Evolutionary conservation across 2,797 vertebrate species (phyloP).

Genomic region (Capromys pilorides): DNA sequence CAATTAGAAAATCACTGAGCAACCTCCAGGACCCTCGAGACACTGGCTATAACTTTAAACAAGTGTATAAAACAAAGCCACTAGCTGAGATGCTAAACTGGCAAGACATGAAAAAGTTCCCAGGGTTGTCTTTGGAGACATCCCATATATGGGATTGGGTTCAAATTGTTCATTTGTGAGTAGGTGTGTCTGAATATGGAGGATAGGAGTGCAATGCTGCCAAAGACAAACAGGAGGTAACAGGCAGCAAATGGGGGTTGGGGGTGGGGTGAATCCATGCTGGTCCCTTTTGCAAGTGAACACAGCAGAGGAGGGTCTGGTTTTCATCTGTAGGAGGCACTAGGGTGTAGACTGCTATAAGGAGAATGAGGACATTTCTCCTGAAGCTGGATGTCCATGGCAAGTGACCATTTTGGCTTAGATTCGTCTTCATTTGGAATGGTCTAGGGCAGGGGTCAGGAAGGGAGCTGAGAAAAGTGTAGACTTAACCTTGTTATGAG

Average conservation of each 20-base stretch:
- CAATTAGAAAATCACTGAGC: neutral
- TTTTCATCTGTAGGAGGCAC: rapidly evolving
- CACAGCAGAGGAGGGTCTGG: rapidly evolving
- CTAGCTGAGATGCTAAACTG: neutral
- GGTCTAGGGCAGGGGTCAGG: neutral
- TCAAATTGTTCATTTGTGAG: neutral
- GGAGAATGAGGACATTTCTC: neutral
- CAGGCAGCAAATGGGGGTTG: neutral
- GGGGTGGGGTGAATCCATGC: too few relatives aligned
- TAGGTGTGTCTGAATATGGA: rapidly evolving
- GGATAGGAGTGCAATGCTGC: rapidly evolving
- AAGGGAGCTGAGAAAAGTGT: neutral
- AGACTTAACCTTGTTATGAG: neutral
- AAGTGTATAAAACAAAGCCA: neutral
- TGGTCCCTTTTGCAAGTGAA: neutral
- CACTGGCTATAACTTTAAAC: neutral
- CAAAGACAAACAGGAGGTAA: neutral
- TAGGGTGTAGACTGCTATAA: too few relatives aligned
- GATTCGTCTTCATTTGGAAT: neutral
- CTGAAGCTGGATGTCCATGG: neutral
- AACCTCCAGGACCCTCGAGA: neutral
- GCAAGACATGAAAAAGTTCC: neutral
- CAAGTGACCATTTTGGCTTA: neutral
- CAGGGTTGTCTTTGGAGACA: neutral
- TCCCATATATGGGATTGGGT: neutral